Base-by-base conservation (phyloP, 64 coral and sea anemone species). In the Montipora sp. region DNA sequence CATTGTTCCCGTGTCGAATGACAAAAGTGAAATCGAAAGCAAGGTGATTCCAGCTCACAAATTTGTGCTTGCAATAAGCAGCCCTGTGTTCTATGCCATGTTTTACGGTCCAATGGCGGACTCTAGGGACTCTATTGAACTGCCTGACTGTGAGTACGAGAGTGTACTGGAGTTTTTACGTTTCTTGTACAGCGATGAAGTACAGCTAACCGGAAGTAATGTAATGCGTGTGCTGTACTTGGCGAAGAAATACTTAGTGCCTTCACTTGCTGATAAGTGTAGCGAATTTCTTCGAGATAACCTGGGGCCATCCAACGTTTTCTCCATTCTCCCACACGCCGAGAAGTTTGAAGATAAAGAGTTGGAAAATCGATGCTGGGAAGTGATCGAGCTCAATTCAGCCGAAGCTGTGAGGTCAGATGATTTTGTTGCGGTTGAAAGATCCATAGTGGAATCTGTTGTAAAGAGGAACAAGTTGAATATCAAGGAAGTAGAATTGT, bases 31-130 rank as follows among this genome's bases (percentile, higher is more conserved):
- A 55, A 67, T 27, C 19, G 59, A 83, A 71, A 84, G 3, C 2
- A 23, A 85, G 65, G 44, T 22, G 65, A 72, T 85, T 10, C 65
- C 82, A 85, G 82, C 82, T 71, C 82, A 85, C 65, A 85, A 85
- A 63, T 71, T 85, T 23, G 82, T 85, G 14, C 82, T 85, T 21
- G 82, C 82, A 50, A 85, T 85, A 16, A 50, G 82, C 4, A 85
- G 82, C 65, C 82, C 82, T 51, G 82, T 85, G 61, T 85, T 85
- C 82, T 72, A 21, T 48, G 82, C 82, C 82, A 85, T 85, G 82
- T 85, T 85, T 9, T 85, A 85, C 24, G 82, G 82, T 50, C 63
- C 48, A 85, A 48, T 72, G 44, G 63, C 82, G 15, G 82, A 85
- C 43, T 9, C 61, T 48, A 70, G 13, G 65, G 47, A 85, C 63